Conservation (phyloP, 1,140 invertebrate genomes). For the Drosophila sp. region DNA sequence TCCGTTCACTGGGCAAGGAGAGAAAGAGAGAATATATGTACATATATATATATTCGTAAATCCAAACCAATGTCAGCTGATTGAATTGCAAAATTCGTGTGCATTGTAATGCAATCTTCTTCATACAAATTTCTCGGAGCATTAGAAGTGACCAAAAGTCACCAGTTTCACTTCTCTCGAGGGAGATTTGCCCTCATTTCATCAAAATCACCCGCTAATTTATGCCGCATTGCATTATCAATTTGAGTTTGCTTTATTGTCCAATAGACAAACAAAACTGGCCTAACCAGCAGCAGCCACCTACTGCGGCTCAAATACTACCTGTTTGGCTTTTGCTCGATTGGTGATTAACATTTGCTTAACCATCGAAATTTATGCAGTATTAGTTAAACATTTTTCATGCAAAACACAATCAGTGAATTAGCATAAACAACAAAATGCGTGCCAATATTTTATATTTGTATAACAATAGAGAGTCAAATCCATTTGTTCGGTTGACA, state of each 20-base stretch:
- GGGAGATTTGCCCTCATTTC: neutral
- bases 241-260: conserved; percentile 44
- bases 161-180: too few species aligned
- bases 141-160: neutral
- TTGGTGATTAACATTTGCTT: conserved; percentile 31
- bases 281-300: conserved; percentile 28
- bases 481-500: conserved; percentile 51
- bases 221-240: conserved; percentile 49
- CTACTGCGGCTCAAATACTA: conserved; percentile 24
- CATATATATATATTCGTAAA: neutral
- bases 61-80: conserved; percentile 58
- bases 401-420: conserved; percentile 48
- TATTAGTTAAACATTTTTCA: conserved; percentile 53
- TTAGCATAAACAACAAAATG: conserved; percentile 46
- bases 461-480: conserved; percentile 30
- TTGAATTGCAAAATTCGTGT: conserved; percentile 67
- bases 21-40: neutral
- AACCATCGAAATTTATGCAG: conserved; percentile 55
- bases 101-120: conserved; percentile 49
- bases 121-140: too few species aligned
- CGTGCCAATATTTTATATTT: conserved; percentile 54
- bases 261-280: conserved; percentile 47
- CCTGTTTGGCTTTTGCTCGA: conserved; percentile 26
- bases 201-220: conserved; percentile 45
- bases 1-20: conserved; percentile 58